Conservation (phyloP, 2,888 invertebrate genomes). For the Cheilosia pagana region DNA sequence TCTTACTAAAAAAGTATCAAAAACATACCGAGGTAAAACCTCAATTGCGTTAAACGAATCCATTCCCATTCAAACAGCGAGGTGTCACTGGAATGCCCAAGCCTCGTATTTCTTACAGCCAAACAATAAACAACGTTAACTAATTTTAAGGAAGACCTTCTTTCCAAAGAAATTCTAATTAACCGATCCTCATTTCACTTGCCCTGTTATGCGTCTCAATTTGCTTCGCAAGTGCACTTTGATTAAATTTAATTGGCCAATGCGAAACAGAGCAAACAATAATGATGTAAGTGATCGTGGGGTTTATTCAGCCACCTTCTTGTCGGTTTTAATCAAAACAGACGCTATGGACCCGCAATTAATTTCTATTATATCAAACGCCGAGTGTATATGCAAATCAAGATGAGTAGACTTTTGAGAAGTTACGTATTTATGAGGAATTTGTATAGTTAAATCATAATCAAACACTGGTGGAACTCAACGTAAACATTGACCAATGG, state of each 20-base stretch:
- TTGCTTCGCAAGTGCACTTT: slow-evolving; percentile 21
- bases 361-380: not conserved
- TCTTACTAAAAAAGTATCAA: too few species aligned
- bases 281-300: slow-evolving; percentile 12
- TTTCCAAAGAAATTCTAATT: slow-evolving; percentile 14
- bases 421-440: too few species aligned
- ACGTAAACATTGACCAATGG: slow-evolving; percentile 1
- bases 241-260: slow-evolving; percentile 40
- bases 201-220: slow-evolving; percentile 11
- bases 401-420: not conserved
- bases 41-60: too few species aligned
- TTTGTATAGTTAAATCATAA: not conserved
- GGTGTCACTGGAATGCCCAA: too few species aligned
- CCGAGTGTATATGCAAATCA: not conserved
- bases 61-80: too few species aligned
- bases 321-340: slow-evolving; percentile 17
- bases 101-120: too few species aligned
- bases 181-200: slow-evolving; percentile 1
- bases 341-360: not conserved
- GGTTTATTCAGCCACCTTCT: not conserved
- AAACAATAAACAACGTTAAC: not conserved
- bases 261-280: not conserved
- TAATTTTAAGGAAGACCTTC: not conserved
- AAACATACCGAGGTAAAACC: too few species aligned
- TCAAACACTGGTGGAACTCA: not conserved